phyloP scores from a whole-genome alignment of 2,888 invertebrate genomes.

The Aphrophora alni region DNA sequence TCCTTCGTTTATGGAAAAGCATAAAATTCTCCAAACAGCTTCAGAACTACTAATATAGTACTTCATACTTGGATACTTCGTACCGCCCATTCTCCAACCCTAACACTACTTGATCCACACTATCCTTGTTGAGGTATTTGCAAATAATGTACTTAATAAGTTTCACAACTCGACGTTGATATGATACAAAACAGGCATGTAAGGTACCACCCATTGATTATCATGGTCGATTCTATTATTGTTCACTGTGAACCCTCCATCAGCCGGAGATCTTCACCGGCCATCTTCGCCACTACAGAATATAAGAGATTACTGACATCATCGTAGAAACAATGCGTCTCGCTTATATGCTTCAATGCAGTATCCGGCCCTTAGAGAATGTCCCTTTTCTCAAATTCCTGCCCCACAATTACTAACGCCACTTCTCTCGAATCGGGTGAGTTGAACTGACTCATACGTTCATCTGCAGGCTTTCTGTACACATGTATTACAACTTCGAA shows the following conservation, averaged over 20 bases:
- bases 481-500: too few species aligned
- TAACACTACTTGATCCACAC: constrained; percentile 41
- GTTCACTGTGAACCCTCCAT: not conserved
- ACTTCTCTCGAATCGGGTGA: too few species aligned
- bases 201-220: constrained; percentile 47
- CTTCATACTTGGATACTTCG: constrained; percentile 46
- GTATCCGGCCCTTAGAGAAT: too few species aligned
- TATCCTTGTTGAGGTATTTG: constrained; percentile 50
- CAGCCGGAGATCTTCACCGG: constrained; percentile 39
- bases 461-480: too few species aligned
- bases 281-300: too few species aligned
- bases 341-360: too few species aligned
- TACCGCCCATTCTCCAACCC: constrained; percentile 36
- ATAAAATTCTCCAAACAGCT: constrained; percentile 45
- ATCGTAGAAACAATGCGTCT: too few species aligned
- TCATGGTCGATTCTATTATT: constrained; percentile 16
- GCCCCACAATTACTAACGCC: too few species aligned
- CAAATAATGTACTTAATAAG: constrained; percentile 49
- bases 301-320: too few species aligned
- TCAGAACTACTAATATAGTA: constrained; percentile 43
- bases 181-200: constrained; percentile 41
- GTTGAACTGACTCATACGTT: too few species aligned
- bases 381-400: too few species aligned
- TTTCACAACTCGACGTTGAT: constrained; percentile 48
- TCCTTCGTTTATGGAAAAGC: constrained; percentile 6